phyloP scores from a whole-genome alignment of 2,797 vertebrate genomes.

The Dryobates pubescens region DNA sequence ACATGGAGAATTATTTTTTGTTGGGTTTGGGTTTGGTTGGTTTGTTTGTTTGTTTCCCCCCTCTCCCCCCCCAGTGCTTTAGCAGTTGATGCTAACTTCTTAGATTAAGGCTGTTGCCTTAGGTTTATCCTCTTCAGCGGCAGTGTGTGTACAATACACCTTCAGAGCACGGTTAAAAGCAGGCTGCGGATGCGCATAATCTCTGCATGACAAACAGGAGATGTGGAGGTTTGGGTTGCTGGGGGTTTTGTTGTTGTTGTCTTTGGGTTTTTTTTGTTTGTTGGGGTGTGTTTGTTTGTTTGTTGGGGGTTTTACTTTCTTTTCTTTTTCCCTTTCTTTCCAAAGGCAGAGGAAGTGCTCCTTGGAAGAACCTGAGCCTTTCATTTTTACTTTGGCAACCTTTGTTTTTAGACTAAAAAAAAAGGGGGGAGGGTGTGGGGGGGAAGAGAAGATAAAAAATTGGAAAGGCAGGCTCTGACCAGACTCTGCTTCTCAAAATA shows the following conservation, averaged over 20 bases:
- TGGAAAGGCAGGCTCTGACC: rapidly evolving
- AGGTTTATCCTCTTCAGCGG: constrained; percentile 42
- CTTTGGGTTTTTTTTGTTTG: too few species aligned
- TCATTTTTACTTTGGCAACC: background rate
- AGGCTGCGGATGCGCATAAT: constrained; percentile 29
- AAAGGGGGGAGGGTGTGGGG: too few species aligned
- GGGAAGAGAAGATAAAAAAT: background rate
- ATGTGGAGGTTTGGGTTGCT: background rate
- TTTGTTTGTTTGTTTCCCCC: too few species aligned
- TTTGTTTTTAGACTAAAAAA: background rate
- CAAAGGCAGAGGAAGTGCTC: background rate
- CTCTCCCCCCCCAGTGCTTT: background rate
- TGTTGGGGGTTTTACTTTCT: too few species aligned
- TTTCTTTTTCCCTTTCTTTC: background rate
- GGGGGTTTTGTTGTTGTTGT: too few species aligned
- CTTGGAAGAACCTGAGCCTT: background rate
- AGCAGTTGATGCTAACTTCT: constrained; percentile 24
- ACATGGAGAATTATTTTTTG: background rate
- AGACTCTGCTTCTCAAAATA: background rate
- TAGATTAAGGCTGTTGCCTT: constrained; percentile 34
- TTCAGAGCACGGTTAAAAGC: constrained; percentile 34
- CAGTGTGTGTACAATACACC: constrained; percentile 23
- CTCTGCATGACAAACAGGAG: constrained; percentile 5
- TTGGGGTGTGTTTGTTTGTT: too few species aligned
- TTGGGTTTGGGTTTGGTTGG: background rate